Evolutionary conservation across 2,888 invertebrate genomes (phyloP), one percentile per base, ranked within the genome.

Genomic region (Sabatieria punctata): DNA sequence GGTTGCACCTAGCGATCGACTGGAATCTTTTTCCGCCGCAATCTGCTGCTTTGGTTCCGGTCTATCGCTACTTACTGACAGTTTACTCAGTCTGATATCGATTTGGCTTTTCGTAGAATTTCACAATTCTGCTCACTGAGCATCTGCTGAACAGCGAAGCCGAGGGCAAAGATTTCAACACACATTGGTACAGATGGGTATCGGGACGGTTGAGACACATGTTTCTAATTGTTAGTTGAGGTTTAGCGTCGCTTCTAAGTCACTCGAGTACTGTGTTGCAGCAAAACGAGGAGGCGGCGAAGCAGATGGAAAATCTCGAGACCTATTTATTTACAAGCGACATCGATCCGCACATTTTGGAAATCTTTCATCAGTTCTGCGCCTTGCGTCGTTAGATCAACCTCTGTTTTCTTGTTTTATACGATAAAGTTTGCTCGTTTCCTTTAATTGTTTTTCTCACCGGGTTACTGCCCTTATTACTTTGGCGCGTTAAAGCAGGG

Each of bases 251-350:
- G 8, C 30, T 30, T 11, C 8, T 15, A 15, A 11, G 30, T 8
- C 8, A 8, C 30, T 30, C 8, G 8, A 30, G 30, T 30, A 30
- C 30, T 30, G 30, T 30, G 30, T 77, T 78, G 35, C 74, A 93
- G 91, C 91, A 95, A 68, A 85, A 89, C 66, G 88, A 89, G 64
- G 88, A 93, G 75, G 89, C 95, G 22, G 86, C 88, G 71, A 85
- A 86, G 65, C 93, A 91, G 74, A 85, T 86, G 68, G 82, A 82
- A 55, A 91, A 91, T 0, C 69, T 97, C 67, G 91, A 93, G 68
- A 86, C 85, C 1, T 74, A 95, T 40, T 76, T 97, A 38, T 97
- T 97, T 71, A 91, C 93, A 1, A 85, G 85, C 58, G 91, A 93
- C 68, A 74, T 93, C 65, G 95, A 95, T 66, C 79, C 85, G 2